Percentiles rank a stretch among this genome's conserved stretches.
phyloP scores from a whole-genome alignment of 2,888 invertebrate genomes.

The Papilio gigon region DNA sequence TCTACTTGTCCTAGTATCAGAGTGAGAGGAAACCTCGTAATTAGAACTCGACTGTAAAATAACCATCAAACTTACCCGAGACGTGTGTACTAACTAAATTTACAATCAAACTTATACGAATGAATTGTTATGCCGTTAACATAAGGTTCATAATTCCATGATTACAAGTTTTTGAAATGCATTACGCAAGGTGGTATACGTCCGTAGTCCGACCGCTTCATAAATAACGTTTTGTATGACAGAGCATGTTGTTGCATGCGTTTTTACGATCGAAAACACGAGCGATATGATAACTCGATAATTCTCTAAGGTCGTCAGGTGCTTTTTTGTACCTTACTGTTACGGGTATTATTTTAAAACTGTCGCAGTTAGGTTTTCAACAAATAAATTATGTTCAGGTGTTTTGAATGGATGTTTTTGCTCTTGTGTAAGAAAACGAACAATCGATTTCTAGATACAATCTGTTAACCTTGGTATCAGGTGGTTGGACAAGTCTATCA shows the following conservation, averaged over 20 bases:
- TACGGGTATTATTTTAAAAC: conserved; percentile 36
- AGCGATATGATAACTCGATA: conserved; percentile 49
- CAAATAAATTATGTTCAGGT: conserved; percentile 21
- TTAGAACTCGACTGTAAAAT: conserved; percentile 78
- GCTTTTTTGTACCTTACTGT: conserved; percentile 43
- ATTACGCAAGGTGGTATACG: conserved; percentile 45
- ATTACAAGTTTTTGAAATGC: conserved; percentile 36
- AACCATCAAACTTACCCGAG: conserved; percentile 76
- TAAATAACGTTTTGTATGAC: conserved; percentile 79
- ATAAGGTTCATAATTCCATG: conserved; percentile 49
- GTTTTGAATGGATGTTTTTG: conserved; percentile 20
- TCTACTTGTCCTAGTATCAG: conserved; percentile 67
- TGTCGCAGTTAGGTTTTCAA: conserved; percentile 21
- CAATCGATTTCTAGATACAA: neutral
- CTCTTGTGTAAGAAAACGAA: conserved; percentile 6
- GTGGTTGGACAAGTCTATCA: neutral
- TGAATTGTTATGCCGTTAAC: conserved; percentile 34
- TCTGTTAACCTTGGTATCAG: neutral
- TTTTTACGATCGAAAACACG: conserved; percentile 54
- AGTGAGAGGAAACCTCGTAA: conserved; percentile 75
- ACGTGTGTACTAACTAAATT: conserved; percentile 64
- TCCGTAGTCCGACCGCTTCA: conserved; percentile 63
- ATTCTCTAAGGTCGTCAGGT: conserved; percentile 54
- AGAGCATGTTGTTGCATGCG: conserved; percentile 72
- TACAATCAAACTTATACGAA: conserved; percentile 44